Base-by-base conservation (phyloP, 1,140 invertebrate species). In the Eriocheir sinensis region DNA sequence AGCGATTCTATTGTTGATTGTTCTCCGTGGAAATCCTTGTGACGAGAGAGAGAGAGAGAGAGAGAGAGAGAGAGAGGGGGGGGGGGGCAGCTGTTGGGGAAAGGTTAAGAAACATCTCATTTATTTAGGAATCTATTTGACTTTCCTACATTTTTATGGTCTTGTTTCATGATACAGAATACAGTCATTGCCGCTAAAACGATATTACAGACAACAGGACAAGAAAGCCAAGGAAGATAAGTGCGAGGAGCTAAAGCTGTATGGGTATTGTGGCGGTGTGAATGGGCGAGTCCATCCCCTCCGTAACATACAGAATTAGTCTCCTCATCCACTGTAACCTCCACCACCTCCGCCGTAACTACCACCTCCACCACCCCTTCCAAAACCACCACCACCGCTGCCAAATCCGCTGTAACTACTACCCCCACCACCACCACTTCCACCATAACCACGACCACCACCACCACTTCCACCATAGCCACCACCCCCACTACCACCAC, bases 61-160 rank as follows among this genome's bases (percentile, higher is more conserved):
- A 72, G 60, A 72, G 60, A 72, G 60, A 72, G 60, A 72, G 60
- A 72, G 60, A 72, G 60, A 72, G 60, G n/a, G 53, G 27, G 53
- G 27, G 53, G 27, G 53, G 27, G 53, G 27, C 9, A 72, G 53
- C n/a, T n/a, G n/a, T n/a, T n/a, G n/a, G n/a, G n/a, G n/a, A n/a
- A n/a, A 48, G 44, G 44, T 48, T 15, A 48, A 48, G 15, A 48
- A 8, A 48, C 15, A 48, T 15, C 15, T 48, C 44, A 48, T 48
- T n/a, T n/a, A n/a, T n/a, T n/a, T n/a, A n/a, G n/a, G n/a, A n/a
- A n/a, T n/a, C n/a, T n/a, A n/a, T n/a, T n/a, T n/a, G n/a, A n/a
- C n/a, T n/a, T n/a, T n/a, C n/a, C n/a, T n/a, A n/a, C n/a, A n/a
- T n/a, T n/a, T n/a, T n/a, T n/a, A n/a, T n/a, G n/a, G n/a, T n/a